Evolutionary conservation across 2,113 vertebrate species (phyloP).

Genomic region (Ailurus styani): DNA sequence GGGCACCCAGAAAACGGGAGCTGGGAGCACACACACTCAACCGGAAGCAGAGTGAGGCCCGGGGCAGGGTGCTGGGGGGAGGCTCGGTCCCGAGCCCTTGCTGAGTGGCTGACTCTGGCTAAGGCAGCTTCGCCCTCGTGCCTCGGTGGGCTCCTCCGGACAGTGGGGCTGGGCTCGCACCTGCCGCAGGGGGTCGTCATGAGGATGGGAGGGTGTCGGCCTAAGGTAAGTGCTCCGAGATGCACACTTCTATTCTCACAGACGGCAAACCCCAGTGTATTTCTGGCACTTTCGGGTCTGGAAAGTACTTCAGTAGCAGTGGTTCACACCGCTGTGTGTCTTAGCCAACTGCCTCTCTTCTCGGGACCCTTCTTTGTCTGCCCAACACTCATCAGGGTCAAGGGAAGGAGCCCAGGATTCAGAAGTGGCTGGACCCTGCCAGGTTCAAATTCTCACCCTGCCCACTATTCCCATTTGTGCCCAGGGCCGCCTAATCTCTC

Average conservation of each 20-base stretch:
- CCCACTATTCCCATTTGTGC: not conserved
- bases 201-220: not conserved
- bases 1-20: not conserved
- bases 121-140: fast-evolving
- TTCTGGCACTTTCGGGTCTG: no score
- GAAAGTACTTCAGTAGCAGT: not conserved
- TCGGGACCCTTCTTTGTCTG: not conserved
- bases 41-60: not conserved
- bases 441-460: not conserved
- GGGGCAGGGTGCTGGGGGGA: no score
- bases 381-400: not conserved
- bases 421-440: not conserved
- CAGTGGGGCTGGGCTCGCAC: not conserved
- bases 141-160: not conserved
- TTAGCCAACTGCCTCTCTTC: not conserved
- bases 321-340: not conserved
- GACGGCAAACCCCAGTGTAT: fast-evolving
- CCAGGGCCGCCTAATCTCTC: not conserved
- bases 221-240: not conserved
- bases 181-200: not conserved
- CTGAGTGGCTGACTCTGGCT: not conserved
- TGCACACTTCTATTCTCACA: not conserved
- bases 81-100: not conserved
- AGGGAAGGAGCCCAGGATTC: not conserved
- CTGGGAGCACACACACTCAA: fast-evolving